Evolutionary conservation across 2,888 invertebrate genomes (phyloP), one percentile per base, ranked within the genome.

Genomic region (Pammene fasciana): DNA sequence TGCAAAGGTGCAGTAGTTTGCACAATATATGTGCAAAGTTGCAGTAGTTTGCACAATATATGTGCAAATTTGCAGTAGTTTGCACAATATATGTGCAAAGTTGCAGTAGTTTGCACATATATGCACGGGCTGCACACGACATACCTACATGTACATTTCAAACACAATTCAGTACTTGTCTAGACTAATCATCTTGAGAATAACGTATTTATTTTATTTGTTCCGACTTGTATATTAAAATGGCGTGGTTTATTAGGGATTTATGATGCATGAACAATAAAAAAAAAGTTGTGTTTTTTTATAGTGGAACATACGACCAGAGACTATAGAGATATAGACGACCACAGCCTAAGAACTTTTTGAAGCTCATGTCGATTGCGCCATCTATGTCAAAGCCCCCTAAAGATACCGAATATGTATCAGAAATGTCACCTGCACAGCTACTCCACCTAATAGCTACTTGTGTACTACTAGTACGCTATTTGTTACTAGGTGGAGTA

Each of bases 101-200:
- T 26, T 52, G 34, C 41, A 36, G 11, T 71, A 68, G 62, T 71
- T 68, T 67, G 46, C 71, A 71, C 62, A 48, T 56, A 36, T 36
- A 60, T 7, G 18, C 16, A 54, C 45, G 26, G 43, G 65, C 65
- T 60, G 60, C 43, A 68, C 60, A 60, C 59, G 26, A 60, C 50
- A 60, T 59, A 67, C 38, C 64, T 62, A 54, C 71, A 71, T 67
- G 65, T 64, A 68, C 59, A 68, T 65, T 61, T 43, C 43, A 52
- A 61, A 67, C 61, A 71, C 70, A 67, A 67, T 67, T 48, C 70
- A 67, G 67, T 67, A 71, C 70, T 70, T 70, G 60, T 60, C 55
- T 67, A 67, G 57, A 50, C 62, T 68, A 64, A 64, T 57, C 48
- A 65, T 68, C 38, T 45, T 59, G 36, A 10, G 52, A 59, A 59